These are phyloP conservation scores for Chrysodeixis includens DNA, from an alignment of 2,888 invertebrate species.

Conservation along the genomic window DNA sequence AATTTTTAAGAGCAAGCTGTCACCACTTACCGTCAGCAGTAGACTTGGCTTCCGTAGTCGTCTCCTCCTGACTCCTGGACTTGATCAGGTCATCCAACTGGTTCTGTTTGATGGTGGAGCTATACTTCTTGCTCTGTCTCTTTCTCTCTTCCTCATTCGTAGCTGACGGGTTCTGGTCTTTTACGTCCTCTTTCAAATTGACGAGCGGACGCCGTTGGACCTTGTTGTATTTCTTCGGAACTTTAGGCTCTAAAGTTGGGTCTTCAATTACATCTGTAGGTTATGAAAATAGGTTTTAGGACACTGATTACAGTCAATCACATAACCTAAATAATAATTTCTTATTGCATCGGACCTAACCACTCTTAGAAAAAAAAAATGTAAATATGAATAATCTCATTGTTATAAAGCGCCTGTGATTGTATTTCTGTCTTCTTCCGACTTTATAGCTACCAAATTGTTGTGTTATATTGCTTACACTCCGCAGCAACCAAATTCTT, in stretches of 20 bases:
- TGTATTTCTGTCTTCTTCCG: too few relatives aligned
- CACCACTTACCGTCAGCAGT: constrained; percentile 70
- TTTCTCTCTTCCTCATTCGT: constrained; percentile 83
- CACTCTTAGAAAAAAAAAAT: too few relatives aligned
- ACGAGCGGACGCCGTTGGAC: constrained; percentile 78
- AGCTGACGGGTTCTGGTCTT: constrained; percentile 82
- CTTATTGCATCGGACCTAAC: too few relatives aligned
- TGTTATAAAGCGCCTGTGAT: too few relatives aligned
- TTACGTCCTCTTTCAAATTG: constrained; percentile 70
- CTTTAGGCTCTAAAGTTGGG: constrained; percentile 68
- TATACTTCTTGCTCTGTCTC: constrained; percentile 86
- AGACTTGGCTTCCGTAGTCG: constrained; percentile 72
- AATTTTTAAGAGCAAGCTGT: neutral
- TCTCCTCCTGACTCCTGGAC: constrained; percentile 66
- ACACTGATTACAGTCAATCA: neutral
- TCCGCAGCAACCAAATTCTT: too few relatives aligned
- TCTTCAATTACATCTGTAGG: constrained; percentile 78
- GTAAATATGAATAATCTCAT: too few relatives aligned
- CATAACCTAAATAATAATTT: too few relatives aligned
- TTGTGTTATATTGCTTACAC: too few relatives aligned
- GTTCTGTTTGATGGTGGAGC: constrained; percentile 81
- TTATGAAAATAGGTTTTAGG: neutral
- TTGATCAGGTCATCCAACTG: constrained; percentile 78
- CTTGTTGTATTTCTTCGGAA: constrained; percentile 66
- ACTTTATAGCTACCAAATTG: too few relatives aligned